Evolutionary conservation across 2,113 vertebrate genomes (phyloP).

Genomic region (Recurvirostra avosetta): DNA sequence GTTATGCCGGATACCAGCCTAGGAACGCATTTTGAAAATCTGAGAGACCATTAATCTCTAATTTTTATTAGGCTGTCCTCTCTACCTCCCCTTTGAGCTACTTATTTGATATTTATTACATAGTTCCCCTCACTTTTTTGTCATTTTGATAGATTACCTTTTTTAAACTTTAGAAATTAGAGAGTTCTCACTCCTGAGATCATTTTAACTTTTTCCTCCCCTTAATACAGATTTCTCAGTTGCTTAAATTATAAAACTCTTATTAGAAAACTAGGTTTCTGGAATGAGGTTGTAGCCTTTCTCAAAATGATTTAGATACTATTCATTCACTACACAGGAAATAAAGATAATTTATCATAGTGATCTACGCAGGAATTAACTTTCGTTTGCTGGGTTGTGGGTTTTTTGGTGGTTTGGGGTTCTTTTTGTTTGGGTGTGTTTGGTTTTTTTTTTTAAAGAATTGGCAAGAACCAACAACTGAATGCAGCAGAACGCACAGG

Average conservation of each 20-base stretch:
- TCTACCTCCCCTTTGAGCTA: background rate
- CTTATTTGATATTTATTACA: background rate
- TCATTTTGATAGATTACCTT: background rate
- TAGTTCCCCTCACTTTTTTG: background rate
- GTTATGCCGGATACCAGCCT: background rate
- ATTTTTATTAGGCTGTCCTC: background rate
- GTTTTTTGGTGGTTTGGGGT: no score
- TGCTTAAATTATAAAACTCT: background rate
- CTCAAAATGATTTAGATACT: background rate
- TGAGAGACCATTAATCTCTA: background rate
- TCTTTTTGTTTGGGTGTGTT: background rate
- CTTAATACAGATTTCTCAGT: background rate
- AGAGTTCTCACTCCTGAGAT: background rate
- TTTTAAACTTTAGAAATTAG: background rate
- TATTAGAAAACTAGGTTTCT: background rate
- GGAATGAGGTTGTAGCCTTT: background rate
- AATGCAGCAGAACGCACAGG: background rate
- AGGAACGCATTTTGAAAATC: background rate
- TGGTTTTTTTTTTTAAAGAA: background rate
- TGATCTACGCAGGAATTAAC: background rate
- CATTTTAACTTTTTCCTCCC: background rate
- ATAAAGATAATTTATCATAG: background rate
- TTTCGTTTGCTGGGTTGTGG: background rate
- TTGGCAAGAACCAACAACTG: background rate
- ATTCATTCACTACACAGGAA: background rate